phyloP scores from a whole-genome alignment of 2,888 invertebrate species.

The Drosophila koepferae region DNA sequence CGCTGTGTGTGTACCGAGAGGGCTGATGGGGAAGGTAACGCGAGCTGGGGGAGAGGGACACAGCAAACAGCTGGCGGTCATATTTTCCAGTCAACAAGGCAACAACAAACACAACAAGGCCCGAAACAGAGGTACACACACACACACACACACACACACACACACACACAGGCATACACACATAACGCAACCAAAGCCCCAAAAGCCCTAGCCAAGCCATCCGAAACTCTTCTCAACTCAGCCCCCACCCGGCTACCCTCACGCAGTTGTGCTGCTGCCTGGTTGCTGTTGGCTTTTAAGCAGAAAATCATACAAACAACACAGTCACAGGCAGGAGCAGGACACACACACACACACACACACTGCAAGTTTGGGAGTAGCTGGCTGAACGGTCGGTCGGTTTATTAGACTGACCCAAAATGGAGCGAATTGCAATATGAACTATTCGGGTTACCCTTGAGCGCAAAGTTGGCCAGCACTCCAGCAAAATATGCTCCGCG shows the following conservation, averaged over 20 bases:
- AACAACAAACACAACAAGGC: constrained; percentile 73
- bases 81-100: constrained; percentile 80
- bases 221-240: neutral
- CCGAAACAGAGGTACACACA: constrained; percentile 30
- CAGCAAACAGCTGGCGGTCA: constrained; percentile 80
- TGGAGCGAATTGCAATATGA: constrained; percentile 62
- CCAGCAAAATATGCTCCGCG: constrained; percentile 1
- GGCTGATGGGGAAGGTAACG: neutral
- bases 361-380: constrained; percentile 19
- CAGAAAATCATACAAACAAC: constrained; percentile 69
- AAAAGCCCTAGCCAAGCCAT: constrained; percentile 14
- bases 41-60: constrained; percentile 28
- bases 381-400: constrained; percentile 49
- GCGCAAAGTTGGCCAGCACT: constrained; percentile 27
- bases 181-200: constrained; percentile 13
- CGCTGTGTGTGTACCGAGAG: constrained; percentile 10
- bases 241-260: constrained; percentile 9
- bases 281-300: constrained; percentile 69
- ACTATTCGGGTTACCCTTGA: constrained; percentile 61
- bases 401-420: constrained; percentile 82
- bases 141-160: constrained; percentile 4
- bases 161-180: neutral
- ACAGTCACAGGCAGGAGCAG: constrained; percentile 31
- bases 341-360: neutral
- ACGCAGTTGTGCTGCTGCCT: constrained; percentile 43